A percentile compares a stretch with the other conserved stretches of the same genome.
phyloP scores from a whole-genome alignment of 2,113 vertebrate species.

The Thomomys bottae region DNA sequence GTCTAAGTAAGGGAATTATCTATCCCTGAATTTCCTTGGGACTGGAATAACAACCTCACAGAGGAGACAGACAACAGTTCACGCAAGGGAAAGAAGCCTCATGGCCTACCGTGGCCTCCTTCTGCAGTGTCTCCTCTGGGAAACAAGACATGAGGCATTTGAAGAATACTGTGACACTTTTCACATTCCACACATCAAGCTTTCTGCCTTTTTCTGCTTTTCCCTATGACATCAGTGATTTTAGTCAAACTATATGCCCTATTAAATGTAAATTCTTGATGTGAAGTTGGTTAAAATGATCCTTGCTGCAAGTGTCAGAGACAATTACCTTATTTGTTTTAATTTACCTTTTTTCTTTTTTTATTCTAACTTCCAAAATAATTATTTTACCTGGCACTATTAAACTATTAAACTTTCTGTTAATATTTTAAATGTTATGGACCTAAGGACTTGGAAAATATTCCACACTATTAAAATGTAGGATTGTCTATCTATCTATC shows the following conservation, averaged over 20 bases:
- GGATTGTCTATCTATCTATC: not conserved
- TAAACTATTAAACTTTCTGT: not conserved
- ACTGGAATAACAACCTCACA: not conserved
- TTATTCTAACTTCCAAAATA: not conserved
- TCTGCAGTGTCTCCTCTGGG: not conserved
- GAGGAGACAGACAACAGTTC: not conserved
- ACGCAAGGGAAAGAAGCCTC: not conserved
- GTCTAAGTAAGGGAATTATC: slow-evolving; percentile 42
- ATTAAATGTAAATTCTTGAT: not conserved
- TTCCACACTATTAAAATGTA: slow-evolving; percentile 28
- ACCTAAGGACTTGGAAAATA: not conserved
- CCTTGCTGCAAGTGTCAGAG: not conserved
- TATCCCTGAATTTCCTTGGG: not conserved
- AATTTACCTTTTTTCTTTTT: slow-evolving; percentile 1
- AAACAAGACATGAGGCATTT: not conserved
- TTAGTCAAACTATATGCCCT: not conserved
- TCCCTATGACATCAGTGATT: not conserved
- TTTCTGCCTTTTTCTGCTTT: not conserved
- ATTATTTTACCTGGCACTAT: slow-evolving; percentile 38
- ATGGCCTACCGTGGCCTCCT: not conserved
- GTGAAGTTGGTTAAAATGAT: not conserved
- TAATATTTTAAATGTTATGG: not conserved
- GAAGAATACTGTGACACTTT: not conserved
- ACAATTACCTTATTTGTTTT: not conserved
- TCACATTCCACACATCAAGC: not conserved